Conservation (phyloP, 2,113 vertebrate genomes). For the Lynx canadensis region DNA sequence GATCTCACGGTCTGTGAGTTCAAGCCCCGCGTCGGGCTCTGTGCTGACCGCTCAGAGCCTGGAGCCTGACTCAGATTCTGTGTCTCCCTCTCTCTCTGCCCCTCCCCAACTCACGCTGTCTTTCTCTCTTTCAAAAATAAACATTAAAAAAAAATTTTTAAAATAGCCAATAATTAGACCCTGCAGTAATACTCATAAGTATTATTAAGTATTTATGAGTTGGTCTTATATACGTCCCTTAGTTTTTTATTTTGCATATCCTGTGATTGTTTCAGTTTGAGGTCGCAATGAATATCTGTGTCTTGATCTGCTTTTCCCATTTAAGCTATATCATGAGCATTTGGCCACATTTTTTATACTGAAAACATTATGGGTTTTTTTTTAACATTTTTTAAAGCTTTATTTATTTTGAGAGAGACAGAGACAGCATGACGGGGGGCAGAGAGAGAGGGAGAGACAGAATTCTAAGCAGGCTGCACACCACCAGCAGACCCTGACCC, state of each 20-base stretch:
- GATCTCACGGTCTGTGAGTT: rapidly evolving
- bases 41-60: too few relatives aligned
- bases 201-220: neutral
- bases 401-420: too few relatives aligned
- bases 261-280: neutral
- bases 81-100: too few relatives aligned
- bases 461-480: too few relatives aligned
- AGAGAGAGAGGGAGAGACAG: too few relatives aligned
- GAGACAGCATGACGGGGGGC: too few relatives aligned
- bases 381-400: too few relatives aligned
- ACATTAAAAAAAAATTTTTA: neutral
- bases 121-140: too few relatives aligned
- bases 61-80: too few relatives aligned
- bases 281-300: neutral
- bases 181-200: neutral
- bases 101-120: too few relatives aligned
- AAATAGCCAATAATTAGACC: neutral
- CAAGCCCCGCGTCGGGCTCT: rapidly evolving
- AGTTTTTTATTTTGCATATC: neutral
- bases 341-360: neutral
- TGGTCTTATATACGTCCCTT: neutral
- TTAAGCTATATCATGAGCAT: constrained; percentile 35
- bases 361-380: neutral
- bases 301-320: neutral
- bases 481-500: too few relatives aligned